Evolutionary conservation across 1,140 invertebrate genomes (phyloP).

Genomic region (Bombus impatiens): DNA sequence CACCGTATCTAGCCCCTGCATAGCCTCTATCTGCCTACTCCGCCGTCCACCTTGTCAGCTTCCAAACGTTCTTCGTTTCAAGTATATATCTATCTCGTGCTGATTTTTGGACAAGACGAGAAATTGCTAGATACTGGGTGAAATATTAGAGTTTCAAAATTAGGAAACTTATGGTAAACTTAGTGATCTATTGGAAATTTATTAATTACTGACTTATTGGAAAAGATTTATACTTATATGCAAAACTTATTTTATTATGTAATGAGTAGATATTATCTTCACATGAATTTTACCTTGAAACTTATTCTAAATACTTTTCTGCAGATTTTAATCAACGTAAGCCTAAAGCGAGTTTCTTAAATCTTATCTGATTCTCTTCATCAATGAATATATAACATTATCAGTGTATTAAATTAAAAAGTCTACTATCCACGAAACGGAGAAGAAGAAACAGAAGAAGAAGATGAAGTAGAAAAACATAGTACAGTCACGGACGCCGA

Average conservation of each 20-base stretch:
- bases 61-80: neutral
- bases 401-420: neutral
- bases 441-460: neutral
- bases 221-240: no score
- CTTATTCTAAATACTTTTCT: no score
- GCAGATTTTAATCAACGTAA: no score
- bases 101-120: neutral
- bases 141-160: neutral
- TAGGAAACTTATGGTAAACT: no score
- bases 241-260: no score
- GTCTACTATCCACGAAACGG: neutral
- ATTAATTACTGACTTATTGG: no score
- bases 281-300: no score
- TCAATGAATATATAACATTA: neutral
- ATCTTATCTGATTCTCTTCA: no score
- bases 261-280: no score
- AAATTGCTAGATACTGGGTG: neutral
- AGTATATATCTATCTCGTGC: no score
- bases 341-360: no score
- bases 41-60: neutral
- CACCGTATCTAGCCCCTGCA: neutral
- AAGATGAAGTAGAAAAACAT: neutral
- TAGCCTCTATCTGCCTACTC: neutral
- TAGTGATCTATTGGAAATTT: no score
- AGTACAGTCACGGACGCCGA: neutral